These are phyloP conservation scores for Eulemur rubriventer DNA, from an alignment of 2,797 vertebrate genomes.

Conservation along the genomic window DNA sequence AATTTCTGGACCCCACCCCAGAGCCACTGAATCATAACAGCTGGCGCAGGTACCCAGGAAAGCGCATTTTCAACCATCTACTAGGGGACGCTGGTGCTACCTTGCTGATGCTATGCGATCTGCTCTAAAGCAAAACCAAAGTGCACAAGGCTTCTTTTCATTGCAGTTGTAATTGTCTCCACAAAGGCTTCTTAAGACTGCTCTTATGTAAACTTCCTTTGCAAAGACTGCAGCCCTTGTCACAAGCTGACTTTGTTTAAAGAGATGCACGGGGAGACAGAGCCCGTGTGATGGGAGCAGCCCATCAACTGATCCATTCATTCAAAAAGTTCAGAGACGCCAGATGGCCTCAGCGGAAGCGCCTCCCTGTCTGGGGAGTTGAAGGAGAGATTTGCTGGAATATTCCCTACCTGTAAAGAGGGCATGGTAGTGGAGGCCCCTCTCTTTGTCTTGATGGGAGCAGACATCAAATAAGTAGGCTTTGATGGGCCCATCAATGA, in stretches of 20 bases:
- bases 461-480: slow-evolving; percentile 99
- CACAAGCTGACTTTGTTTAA: slow-evolving; percentile 79
- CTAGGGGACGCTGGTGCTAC: background rate
- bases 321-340: slow-evolving; percentile 59
- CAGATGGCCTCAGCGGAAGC: background rate
- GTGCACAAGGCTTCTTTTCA: slow-evolving; percentile 47
- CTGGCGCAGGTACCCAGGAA: background rate
- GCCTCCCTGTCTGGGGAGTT: background rate
- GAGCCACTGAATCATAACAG: background rate
- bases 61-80: background rate
- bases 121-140: background rate
- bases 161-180: background rate
- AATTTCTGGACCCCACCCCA: background rate
- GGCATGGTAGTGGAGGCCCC: slow-evolving; percentile 97
- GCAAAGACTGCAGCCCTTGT: slow-evolving; percentile 39
- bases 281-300: slow-evolving; percentile 74
- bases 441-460: slow-evolving; percentile 94
- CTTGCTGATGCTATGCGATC: too few species aligned
- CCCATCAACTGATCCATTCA: slow-evolving; percentile 81
- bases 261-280: slow-evolving; percentile 52
- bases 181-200: slow-evolving; percentile 14
- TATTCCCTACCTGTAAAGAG: slow-evolving; percentile 93
- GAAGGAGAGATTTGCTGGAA: slow-evolving; percentile 66
- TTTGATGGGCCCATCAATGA: slow-evolving; percentile 98
- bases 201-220: slow-evolving; percentile 52